A percentile compares a stretch with the other conserved stretches of the same genome.
phyloP scores from a whole-genome alignment of 1,140 invertebrate genomes.

The Drosophila willistoni region DNA sequence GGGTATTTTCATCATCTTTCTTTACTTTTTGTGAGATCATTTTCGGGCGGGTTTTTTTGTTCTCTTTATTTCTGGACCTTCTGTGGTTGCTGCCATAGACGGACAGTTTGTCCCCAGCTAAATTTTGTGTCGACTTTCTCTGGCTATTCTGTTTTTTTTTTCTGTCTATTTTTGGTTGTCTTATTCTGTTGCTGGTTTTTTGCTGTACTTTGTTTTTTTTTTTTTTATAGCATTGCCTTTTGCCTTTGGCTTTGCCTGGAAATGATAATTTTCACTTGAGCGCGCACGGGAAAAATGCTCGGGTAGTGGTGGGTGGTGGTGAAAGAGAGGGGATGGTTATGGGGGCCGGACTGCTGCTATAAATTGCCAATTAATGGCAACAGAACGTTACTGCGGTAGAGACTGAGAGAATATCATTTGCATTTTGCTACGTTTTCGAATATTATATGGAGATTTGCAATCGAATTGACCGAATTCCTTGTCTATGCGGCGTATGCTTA shows the following conservation, averaged over 20 bases:
- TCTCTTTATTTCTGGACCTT: conserved; percentile 35
- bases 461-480: conserved; percentile 28
- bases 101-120: conserved; percentile 63
- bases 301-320: background rate
- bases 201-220: conserved; percentile 52
- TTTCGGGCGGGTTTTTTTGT: conserved; percentile 2
- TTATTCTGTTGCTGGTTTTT: conserved; percentile 26
- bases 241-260: conserved; percentile 63
- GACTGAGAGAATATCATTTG: conserved; percentile 53
- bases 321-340: background rate
- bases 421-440: conserved; percentile 52
- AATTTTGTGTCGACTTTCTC: conserved; percentile 70
- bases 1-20: conserved; percentile 11
- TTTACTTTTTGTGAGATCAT: conserved; percentile 9
- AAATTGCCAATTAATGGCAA: conserved; percentile 75
- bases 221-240: conserved; percentile 66
- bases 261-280: conserved; percentile 82
- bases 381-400: conserved; percentile 44
- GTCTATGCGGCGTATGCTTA: conserved; percentile 37
- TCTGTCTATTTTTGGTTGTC: conserved; percentile 33
- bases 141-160: conserved; percentile 26
- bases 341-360: conserved; percentile 50
- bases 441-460: conserved; percentile 32
- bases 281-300: conserved; percentile 58
- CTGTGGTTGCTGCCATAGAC: conserved; percentile 58